phyloP scores from a whole-genome alignment of 2,797 vertebrate genomes.

The Siniperca scherzeri region DNA sequence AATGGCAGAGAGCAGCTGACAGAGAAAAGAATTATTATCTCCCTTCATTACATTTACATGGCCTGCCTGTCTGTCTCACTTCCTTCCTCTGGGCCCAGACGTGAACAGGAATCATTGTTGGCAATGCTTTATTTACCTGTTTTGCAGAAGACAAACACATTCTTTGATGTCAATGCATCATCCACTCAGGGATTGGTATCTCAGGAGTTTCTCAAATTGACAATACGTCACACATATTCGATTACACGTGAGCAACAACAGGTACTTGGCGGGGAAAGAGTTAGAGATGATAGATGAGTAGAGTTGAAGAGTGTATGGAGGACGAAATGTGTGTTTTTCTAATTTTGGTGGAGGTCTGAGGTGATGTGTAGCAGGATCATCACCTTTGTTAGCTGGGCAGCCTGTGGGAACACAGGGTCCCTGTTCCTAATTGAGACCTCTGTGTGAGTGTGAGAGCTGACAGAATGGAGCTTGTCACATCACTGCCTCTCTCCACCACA shows the following conservation, averaged over 20 bases:
- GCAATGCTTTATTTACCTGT: slow-evolving; percentile 77
- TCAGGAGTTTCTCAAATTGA: slow-evolving; percentile 47
- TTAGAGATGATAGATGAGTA: slow-evolving; percentile 45
- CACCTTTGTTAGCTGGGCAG: slow-evolving; percentile 64
- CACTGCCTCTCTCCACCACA: slow-evolving; percentile 68
- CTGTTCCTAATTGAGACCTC: slow-evolving; percentile 75
- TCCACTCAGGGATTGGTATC: slow-evolving; percentile 29
- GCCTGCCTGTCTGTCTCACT: slow-evolving; percentile 66
- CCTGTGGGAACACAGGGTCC: slow-evolving; percentile 56
- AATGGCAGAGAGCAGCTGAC: slow-evolving; percentile 84
- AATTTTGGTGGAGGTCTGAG: slow-evolving; percentile 38
- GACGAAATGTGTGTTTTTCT: slow-evolving; percentile 20
- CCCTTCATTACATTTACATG: slow-evolving; percentile 84
- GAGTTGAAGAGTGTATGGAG: slow-evolving; percentile 5
- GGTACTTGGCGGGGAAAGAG: slow-evolving; percentile 18
- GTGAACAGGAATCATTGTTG: slow-evolving; percentile 61
- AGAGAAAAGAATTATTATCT: slow-evolving; percentile 85
- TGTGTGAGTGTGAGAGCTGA: slow-evolving; percentile 70
- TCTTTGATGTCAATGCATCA: slow-evolving; percentile 51
- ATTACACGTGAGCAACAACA: slow-evolving; percentile 41
- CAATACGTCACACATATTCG: slow-evolving; percentile 35
- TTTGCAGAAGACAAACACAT: slow-evolving; percentile 67
- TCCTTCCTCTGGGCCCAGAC: slow-evolving; percentile 52
- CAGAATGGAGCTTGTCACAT: slow-evolving; percentile 74
- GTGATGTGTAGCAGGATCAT: slow-evolving; percentile 50